These are phyloP conservation scores for Leucania comma DNA, from an alignment of 2,888 invertebrate species.

Conservation along the genomic window DNA sequence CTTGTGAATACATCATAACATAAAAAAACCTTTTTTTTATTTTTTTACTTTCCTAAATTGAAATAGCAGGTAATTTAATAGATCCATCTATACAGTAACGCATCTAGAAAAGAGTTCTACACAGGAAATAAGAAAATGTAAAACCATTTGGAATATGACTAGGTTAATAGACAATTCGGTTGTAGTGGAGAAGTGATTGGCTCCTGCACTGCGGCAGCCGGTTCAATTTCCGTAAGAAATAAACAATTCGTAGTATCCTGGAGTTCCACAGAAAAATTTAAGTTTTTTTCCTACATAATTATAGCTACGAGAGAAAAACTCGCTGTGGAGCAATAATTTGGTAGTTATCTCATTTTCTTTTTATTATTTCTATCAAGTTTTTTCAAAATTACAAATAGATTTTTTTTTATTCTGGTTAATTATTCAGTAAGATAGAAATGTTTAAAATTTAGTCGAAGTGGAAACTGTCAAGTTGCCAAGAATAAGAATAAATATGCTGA, in stretches of 20 bases:
- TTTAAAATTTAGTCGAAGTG: no score
- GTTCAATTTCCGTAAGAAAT: conserved; percentile 17
- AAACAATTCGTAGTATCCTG: conserved; percentile 1
- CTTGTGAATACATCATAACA: no score
- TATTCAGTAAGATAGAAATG: no score
- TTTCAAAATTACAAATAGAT: no score
- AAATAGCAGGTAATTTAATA: background rate
- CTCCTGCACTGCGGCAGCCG: background rate
- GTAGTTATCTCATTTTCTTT: no score
- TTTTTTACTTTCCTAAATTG: no score
- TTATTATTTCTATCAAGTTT: no score
- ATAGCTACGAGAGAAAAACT: background rate
- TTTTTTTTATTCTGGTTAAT: no score
- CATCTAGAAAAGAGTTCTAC: background rate
- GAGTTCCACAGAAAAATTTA: background rate
- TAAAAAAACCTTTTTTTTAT: no score
- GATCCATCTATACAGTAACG: background rate
- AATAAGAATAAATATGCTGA: no score
- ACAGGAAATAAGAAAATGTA: conserved; percentile 9
- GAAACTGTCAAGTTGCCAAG: no score
- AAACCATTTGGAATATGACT: conserved; percentile 1
- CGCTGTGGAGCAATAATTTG: no score
- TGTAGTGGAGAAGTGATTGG: conserved; percentile 7
- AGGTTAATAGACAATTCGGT: conserved; percentile 5
- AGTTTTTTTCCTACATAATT: background rate